A percentile compares a stretch with the other conserved stretches of the same genome.
These are phyloP conservation scores for Tenthredo mesomela DNA, from an alignment of 2,888 invertebrate genomes.

Conservation along the genomic window DNA sequence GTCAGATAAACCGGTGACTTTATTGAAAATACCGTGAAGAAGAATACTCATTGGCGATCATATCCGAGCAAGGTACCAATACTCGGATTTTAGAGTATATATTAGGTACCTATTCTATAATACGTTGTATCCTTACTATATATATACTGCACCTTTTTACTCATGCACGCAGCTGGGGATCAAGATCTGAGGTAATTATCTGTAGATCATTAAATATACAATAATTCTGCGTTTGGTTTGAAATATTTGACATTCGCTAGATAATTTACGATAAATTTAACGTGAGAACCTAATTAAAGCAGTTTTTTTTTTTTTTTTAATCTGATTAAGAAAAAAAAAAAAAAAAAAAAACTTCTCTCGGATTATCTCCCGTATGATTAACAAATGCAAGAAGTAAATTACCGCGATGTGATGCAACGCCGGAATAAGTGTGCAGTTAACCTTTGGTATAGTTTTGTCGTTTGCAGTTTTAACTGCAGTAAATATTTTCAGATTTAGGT, in stretches of 20 bases:
- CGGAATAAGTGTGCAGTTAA: background rate
- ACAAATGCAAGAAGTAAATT: background rate
- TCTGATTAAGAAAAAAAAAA: background rate
- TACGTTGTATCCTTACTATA: background rate
- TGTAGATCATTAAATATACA: background rate
- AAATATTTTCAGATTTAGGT: background rate
- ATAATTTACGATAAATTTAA: background rate
- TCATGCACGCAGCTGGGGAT: conserved; percentile 3
- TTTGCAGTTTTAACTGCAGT: background rate
- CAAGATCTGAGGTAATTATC: conserved; percentile 2
- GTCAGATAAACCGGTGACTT: conserved; percentile 47
- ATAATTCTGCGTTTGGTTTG: background rate
- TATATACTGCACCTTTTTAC: background rate
- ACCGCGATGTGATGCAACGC: background rate
- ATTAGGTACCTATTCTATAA: conserved; percentile 20
- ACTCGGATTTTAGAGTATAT: background rate
- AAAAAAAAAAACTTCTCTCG: background rate
- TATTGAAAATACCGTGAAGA: conserved; percentile 32
- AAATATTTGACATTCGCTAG: background rate
- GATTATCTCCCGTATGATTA: background rate
- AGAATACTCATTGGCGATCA: conserved; percentile 25
- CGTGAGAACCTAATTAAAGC: background rate
- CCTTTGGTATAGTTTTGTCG: background rate
- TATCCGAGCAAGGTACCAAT: background rate
- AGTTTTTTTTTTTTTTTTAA: background rate